Percentiles rank a stretch among this genome's conserved stretches.
Conservation (phyloP, 2,113 vertebrate species). For the Seriola dumerili region DNA sequence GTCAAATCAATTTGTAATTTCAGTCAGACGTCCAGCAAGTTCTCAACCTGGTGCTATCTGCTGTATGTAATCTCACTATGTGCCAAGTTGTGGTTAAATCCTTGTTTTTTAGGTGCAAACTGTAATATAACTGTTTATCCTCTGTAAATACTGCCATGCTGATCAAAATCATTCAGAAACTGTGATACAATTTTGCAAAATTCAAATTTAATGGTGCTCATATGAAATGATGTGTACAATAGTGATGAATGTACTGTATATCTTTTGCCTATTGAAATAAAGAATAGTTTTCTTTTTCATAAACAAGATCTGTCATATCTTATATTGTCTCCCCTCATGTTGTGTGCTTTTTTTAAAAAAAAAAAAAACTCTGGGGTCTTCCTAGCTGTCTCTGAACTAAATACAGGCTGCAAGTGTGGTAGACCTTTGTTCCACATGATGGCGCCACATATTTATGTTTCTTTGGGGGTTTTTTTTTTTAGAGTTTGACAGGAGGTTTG, state of each 20-base stretch:
- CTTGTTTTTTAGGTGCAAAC: slow-evolving; percentile 39
- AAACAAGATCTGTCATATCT: background rate
- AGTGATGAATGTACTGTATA: slow-evolving; percentile 49
- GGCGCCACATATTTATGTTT: slow-evolving; percentile 39
- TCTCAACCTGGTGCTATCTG: slow-evolving; percentile 77
- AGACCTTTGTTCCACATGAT: slow-evolving; percentile 42
- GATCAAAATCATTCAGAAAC: slow-evolving; percentile 60
- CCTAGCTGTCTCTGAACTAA: background rate
- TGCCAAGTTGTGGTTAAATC: slow-evolving; percentile 68
- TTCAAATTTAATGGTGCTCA: slow-evolving; percentile 65
- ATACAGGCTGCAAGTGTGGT: background rate
- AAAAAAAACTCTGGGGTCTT: background rate
- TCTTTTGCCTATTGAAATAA: slow-evolving; percentile 59
- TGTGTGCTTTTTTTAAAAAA: background rate
- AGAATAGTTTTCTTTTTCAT: slow-evolving; percentile 50
- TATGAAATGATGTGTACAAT: slow-evolving; percentile 48
- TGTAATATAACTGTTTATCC: slow-evolving; percentile 33
- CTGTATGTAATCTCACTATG: slow-evolving; percentile 60
- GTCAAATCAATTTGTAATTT: slow-evolving; percentile 35
- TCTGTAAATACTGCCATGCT: slow-evolving; percentile 55
- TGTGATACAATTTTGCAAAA: slow-evolving; percentile 57
- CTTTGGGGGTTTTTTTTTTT: background rate
- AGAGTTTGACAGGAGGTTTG: background rate
- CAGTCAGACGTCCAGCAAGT: slow-evolving; percentile 59
- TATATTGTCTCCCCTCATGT: background rate